Percentiles rank a stretch among this genome's conserved stretches.
These are phyloP conservation scores for Entomobrya proxima DNA, from an alignment of 2,888 invertebrate genomes.

Conservation along the genomic window DNA sequence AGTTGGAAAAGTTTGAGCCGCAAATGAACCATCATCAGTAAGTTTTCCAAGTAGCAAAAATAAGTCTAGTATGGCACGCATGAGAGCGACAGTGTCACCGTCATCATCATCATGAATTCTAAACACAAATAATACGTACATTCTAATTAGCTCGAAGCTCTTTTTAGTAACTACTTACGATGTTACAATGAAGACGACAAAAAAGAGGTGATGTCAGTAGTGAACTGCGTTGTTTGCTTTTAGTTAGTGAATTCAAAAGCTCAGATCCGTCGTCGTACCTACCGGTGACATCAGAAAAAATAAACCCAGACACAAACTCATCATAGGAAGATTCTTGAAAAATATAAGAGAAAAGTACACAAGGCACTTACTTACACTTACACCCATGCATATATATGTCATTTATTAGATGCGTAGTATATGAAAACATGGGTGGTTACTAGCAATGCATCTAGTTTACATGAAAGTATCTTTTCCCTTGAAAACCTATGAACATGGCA, in stretches of 20 bases:
- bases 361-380: too few relatives aligned
- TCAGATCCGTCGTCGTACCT: background rate
- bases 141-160: constrained; percentile 62
- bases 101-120: background rate
- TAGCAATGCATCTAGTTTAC: too few relatives aligned
- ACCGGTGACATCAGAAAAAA: constrained; percentile 19
- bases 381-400: too few relatives aligned
- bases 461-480: too few relatives aligned
- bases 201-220: background rate
- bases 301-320: background rate
- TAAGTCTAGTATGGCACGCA: too few relatives aligned
- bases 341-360: too few relatives aligned
- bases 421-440: too few relatives aligned
- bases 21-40: constrained; percentile 52
- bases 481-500: too few relatives aligned
- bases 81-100: constrained; percentile 30
- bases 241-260: constrained; percentile 15
- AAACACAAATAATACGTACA: constrained; percentile 8
- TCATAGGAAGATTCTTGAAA: background rate
- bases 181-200: constrained; percentile 30
- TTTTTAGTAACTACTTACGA: constrained; percentile 33
- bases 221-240: constrained; percentile 17
- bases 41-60: constrained; percentile 15
- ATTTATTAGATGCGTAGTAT: too few relatives aligned
- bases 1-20: constrained; percentile 52